Base-by-base conservation (phyloP, 2,888 invertebrate species). In the Lithophane leautieri region DNA sequence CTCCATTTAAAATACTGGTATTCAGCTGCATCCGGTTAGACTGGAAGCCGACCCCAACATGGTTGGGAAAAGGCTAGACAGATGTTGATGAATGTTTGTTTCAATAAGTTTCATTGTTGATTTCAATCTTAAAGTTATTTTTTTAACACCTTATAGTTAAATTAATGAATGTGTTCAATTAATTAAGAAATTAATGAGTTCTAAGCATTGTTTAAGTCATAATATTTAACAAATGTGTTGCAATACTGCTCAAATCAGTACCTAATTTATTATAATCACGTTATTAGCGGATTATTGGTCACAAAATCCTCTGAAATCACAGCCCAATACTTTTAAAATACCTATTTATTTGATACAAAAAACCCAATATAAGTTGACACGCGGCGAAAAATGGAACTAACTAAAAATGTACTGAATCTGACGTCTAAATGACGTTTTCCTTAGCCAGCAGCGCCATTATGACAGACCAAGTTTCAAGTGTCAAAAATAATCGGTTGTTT, bases 301-400 rank as follows among this genome's bases (percentile, higher is more conserved):
- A 74, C 22, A 28, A 74, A 74, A 71, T 60, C 67, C 60, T 22
- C 34, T 44, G 22, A 66, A 82, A 83, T 82, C 81, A 72, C 72
- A 47, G 76, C 19, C 12, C n/a, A 83, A 72, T 69, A 67, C 70
- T 72, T 78, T 34, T 50, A 25, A 72, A 72, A 79, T 68, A 78
- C 61, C 73, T 70, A 82, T 44, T 56, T 79, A 56, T 34, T 66
- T 50, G 4, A 54, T 60, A 67, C 9, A 50, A 40, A 66, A 56
- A 12, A 4, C 2, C 40, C 25, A 73, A 4, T 14, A 19, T 14
- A 68, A 54, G 0, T 60, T 56, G 54, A 0, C 7, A 22, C 19
- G 54, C 16, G 79, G 47, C 25, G 19, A 34, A 73, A 78, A 66
- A 4, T 9, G 25, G 47, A 78, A 82, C 83, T 70, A 67, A 78